Evolutionary conservation across 2,113 vertebrate genomes (phyloP).

Genomic region (Charadrius vociferus): DNA sequence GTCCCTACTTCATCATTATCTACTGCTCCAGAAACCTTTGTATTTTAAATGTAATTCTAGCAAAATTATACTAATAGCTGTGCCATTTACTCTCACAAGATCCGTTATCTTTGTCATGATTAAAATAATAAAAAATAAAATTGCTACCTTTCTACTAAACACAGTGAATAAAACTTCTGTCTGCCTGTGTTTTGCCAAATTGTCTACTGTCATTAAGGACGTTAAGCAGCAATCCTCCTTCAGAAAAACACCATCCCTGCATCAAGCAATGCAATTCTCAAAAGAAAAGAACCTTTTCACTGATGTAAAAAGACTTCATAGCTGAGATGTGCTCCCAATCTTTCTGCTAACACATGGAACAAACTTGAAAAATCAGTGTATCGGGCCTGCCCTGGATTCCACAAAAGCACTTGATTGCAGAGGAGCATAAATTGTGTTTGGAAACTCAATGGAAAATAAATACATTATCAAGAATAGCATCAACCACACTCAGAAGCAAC

Average conservation of each 20-base stretch:
- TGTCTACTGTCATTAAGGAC: not conserved
- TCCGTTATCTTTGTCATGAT: not conserved
- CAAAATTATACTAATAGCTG: slow-evolving; percentile 11
- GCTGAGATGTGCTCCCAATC: not conserved
- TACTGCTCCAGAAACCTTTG: not conserved
- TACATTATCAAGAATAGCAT: not conserved
- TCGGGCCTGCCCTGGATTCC: not conserved
- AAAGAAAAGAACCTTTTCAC: slow-evolving; percentile 14
- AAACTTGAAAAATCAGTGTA: not conserved
- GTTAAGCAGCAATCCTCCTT: not conserved
- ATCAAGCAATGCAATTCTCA: not conserved
- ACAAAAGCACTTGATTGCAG: slow-evolving; percentile 43
- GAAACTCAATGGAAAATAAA: slow-evolving; percentile 21
- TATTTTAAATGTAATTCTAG: not conserved
- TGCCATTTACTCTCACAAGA: not conserved
- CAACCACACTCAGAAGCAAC: not conserved
- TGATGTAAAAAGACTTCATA: not conserved
- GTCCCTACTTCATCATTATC: not conserved
- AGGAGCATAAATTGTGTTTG: not conserved
- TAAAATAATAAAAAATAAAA: not conserved
- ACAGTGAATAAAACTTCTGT: not conserved
- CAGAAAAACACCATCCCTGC: not conserved
- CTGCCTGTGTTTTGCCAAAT: not conserved
- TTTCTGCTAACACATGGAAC: not conserved
- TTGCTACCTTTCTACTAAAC: not conserved